Evolutionary conservation across 92 coral and sea anemone genomes (phyloP), one percentile per base, ranked within the genome.

Genomic region (Parazoanthus swiftii): DNA sequence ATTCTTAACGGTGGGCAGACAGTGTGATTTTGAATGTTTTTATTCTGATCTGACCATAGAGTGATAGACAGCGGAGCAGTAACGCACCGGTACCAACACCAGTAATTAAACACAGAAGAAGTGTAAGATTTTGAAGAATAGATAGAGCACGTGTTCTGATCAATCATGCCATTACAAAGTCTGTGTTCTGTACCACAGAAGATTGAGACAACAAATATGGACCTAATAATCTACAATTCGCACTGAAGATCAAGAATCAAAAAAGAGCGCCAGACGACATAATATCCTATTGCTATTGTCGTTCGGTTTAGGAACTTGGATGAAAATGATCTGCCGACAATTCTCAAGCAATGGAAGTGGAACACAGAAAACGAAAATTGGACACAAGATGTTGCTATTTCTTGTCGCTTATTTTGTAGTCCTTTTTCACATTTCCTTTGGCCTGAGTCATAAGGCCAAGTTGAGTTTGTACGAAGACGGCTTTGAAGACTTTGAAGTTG

Each of bases 401-500:
- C 39, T 33, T 6, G 0, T 16, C 16, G 35, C 71, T 65, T 38
- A 70, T 39, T 84, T 71, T 71, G 15, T 46, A 25, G 26, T 71
- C 35, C 23, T 84, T 29, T 5, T 48, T 25, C 42, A n/a, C 25
- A 29, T 74, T 16, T 46, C 44, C 26, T 67, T 79, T 84, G 50
- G 75, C 36, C 78, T 74, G n/a, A 74, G 18, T 39, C 59, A 21
- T 35, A 16, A 26, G 23, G 38, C 23, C 36, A 39, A 84, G 6
- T 51, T 33, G 16, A 50, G 13, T 9, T 80, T 39, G 4, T 5
- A 54, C 23, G 72, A 80, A 56, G 86, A 83, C 36, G 66, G 65
- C 20, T 68, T 81, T 18, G 85, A 81, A 38, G 76, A 81, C 86
- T 70, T 21, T 29, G 86, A 43, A 6, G 2, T 82, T 26, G 65